Conservation (phyloP, 2,113 vertebrate genomes). For the Syrmaticus mikado region DNA sequence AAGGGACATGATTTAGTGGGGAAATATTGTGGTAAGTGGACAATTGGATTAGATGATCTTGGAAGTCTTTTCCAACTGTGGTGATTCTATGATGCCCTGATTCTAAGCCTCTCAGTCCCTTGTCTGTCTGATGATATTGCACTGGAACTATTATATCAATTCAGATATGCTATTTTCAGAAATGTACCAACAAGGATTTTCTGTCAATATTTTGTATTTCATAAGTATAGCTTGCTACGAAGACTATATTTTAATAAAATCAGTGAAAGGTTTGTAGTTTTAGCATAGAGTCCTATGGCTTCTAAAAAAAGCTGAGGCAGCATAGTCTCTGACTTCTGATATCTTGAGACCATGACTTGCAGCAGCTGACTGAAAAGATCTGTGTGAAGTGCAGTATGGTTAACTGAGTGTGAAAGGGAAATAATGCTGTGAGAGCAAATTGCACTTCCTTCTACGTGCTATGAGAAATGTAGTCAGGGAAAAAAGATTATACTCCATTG, state of each 20-base stretch:
- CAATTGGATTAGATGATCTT: no score
- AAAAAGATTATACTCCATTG: neutral
- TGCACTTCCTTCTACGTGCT: conserved; percentile 8
- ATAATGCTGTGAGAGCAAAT: conserved; percentile 19
- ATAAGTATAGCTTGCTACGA: neutral
- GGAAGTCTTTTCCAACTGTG: no score
- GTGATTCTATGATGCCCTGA: no score
- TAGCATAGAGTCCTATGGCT: neutral
- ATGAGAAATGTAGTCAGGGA: conserved; percentile 6
- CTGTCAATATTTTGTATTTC: neutral
- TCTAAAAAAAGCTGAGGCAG: neutral
- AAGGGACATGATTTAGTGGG: no score
- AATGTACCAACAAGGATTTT: neutral
- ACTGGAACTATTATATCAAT: neutral
- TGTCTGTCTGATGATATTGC: neutral
- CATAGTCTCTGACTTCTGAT: neutral
- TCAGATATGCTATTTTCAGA: neutral
- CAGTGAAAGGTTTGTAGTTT: neutral
- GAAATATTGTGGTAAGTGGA: no score
- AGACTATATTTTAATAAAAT: neutral
- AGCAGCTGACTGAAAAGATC: conserved; percentile 21
- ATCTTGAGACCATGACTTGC: neutral
- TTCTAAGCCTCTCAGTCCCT: neutral
- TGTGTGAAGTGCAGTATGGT: neutral
- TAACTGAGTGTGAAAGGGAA: conserved; percentile 30